Evolutionary conservation across 2,797 vertebrate genomes (phyloP).

Genomic region (Lagodon rhomboides): DNA sequence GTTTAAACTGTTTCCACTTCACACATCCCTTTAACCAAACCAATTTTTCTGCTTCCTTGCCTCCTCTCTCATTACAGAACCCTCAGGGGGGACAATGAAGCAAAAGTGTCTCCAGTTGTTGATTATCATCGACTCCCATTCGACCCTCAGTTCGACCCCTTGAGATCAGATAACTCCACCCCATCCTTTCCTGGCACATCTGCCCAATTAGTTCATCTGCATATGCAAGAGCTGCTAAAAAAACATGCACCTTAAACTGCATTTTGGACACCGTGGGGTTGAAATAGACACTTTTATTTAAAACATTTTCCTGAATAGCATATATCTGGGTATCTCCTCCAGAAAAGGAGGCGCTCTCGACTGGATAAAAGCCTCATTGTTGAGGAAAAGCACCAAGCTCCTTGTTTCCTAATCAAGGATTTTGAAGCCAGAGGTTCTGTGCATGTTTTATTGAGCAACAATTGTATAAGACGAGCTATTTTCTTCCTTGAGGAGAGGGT

Average conservation of each 20-base stretch:
- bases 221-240: not conserved
- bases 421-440: slow-evolving; percentile 32
- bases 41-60: not conserved
- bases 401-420: slow-evolving; percentile 42
- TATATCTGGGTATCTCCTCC: slow-evolving; percentile 14
- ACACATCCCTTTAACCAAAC: slow-evolving; percentile 10
- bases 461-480: slow-evolving; percentile 10
- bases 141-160: not conserved
- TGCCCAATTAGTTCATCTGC: not conserved
- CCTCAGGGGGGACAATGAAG: slow-evolving; percentile 17
- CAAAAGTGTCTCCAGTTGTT: not conserved
- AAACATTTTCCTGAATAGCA: slow-evolving; percentile 7
- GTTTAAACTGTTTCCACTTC: slow-evolving; percentile 2
- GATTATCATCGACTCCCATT: slow-evolving; percentile 6
- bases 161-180: not conserved
- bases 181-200: not conserved
- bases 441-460: slow-evolving; percentile 37
- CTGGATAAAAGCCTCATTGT: slow-evolving; percentile 22
- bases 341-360: not conserved
- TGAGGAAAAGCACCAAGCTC: slow-evolving; percentile 15
- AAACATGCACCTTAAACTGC: not conserved
- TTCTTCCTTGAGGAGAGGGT: slow-evolving; percentile 16
- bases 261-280: not conserved
- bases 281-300: not conserved
- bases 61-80: slow-evolving; percentile 39